phyloP scores from a whole-genome alignment of 2,888 invertebrate genomes.

The Coremacera marginata region DNA sequence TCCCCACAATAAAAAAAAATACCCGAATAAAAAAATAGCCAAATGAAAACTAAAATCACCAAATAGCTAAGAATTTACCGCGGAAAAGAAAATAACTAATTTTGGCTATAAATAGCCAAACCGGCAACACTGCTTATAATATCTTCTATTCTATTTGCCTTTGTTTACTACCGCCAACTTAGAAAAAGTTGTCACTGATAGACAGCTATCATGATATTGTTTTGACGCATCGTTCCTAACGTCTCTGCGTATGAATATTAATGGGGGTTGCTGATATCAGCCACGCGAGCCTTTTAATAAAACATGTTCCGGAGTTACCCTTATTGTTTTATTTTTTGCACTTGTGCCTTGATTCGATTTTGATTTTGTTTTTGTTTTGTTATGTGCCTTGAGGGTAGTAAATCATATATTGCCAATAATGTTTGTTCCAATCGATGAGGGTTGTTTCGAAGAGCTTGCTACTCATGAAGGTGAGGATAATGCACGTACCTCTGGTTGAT shows the following conservation, averaged over 20 bases:
- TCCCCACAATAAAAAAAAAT: no score
- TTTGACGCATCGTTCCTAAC: not conserved
- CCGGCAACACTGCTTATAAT: no score
- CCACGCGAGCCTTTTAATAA: constrained; percentile 47
- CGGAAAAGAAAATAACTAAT: no score
- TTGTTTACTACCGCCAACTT: no score
- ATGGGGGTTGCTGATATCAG: constrained; percentile 37
- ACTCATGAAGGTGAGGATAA: constrained; percentile 33
- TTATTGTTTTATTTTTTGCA: constrained; percentile 52
- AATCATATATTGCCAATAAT: constrained; percentile 57
- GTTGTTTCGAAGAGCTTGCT: constrained; percentile 36
- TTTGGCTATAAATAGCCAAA: no score
- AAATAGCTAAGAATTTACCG: no score
- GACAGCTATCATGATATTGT: not conserved
- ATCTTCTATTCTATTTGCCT: no score
- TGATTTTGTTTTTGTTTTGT: constrained; percentile 29
- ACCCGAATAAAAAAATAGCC: no score
- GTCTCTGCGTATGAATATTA: constrained; percentile 22
- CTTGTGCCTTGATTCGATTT: constrained; percentile 38
- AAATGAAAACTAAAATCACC: no score
- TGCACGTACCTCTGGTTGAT: constrained; percentile 45
- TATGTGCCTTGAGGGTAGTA: constrained; percentile 54
- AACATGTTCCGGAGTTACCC: not conserved
- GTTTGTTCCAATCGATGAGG: constrained; percentile 43
- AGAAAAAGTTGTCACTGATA: not conserved